Percentiles rank a stretch among this genome's conserved stretches.
Conservation (phyloP, 2,888 invertebrate species). For the Microdon myrmicae region DNA sequence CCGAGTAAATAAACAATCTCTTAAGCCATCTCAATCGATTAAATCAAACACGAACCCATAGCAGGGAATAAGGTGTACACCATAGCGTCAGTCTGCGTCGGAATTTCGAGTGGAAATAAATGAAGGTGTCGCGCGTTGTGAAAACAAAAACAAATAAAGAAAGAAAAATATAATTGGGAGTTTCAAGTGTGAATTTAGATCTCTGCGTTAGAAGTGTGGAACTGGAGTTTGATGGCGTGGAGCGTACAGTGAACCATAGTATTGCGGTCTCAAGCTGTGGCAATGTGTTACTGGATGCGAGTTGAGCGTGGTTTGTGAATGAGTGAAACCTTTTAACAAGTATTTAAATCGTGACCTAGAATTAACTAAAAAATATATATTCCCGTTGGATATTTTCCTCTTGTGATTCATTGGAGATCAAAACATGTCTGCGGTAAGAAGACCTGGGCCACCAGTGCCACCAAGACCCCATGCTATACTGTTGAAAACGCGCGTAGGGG, state of each 20-base stretch:
- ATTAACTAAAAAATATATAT: conserved; percentile 18
- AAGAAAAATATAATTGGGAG: conserved; percentile 17
- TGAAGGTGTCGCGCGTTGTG: conserved; percentile 13
- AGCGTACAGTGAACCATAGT: too few relatives aligned
- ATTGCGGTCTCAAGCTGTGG: too few relatives aligned
- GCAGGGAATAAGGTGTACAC: neutral
- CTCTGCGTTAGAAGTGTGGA: neutral
- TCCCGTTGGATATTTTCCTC: conserved; percentile 20
- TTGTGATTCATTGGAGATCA: conserved; percentile 20
- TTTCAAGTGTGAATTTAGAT: neutral
- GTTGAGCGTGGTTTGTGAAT: too few relatives aligned
- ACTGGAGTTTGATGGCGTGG: neutral
- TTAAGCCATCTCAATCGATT: conserved; percentile 39
- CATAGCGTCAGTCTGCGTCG: conserved; percentile 36
- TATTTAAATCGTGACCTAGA: conserved; percentile 47
- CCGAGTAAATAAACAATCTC: conserved; percentile 15
- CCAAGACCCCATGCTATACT: conserved; percentile 82
- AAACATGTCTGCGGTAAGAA: conserved; percentile 69
- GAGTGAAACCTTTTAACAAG: conserved; percentile 27
- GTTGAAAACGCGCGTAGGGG: conserved; percentile 70
- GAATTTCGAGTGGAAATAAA: conserved; percentile 32
- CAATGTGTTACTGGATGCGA: too few relatives aligned
- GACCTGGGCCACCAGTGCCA: conserved; percentile 80
- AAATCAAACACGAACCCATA: conserved; percentile 16
- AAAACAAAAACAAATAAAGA: conserved; percentile 3